These are phyloP conservation scores for Monopis laevigella DNA, from an alignment of 2,888 invertebrate species.

Conservation along the genomic window DNA sequence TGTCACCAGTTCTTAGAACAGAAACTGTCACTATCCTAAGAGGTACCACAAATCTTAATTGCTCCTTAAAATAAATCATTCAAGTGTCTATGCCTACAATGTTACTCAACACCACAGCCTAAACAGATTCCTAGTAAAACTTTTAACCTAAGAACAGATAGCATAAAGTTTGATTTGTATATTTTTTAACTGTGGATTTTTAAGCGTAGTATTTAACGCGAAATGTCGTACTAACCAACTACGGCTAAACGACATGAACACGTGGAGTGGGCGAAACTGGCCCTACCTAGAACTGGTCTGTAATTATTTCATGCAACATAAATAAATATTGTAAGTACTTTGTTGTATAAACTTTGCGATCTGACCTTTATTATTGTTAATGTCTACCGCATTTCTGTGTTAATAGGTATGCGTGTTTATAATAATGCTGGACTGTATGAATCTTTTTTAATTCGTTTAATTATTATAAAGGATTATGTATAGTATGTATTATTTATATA, in stretches of 20 bases:
- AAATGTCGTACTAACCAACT: conserved; percentile 12
- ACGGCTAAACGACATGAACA: conserved; percentile 24
- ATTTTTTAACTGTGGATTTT: not conserved
- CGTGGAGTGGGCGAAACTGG: conserved; percentile 37
- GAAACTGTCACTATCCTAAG: not conserved
- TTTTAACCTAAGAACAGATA: not conserved
- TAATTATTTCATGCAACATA: conserved; percentile 7
- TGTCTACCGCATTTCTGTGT: too few relatives aligned
- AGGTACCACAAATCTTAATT: conserved; percentile 7
- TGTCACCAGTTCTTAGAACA: conserved; percentile 5
- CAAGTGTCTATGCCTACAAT: not conserved
- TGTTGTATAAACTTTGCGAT: not conserved
- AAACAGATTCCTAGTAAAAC: not conserved
- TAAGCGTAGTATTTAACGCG: not conserved
- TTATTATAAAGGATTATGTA: too few relatives aligned
- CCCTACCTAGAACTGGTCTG: conserved; percentile 29
- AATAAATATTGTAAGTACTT: not conserved
- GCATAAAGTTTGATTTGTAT: not conserved
- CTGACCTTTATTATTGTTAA: conserved; percentile 6
- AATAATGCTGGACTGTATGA: too few relatives aligned
- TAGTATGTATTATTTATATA: too few relatives aligned
- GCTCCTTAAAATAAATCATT: conserved; percentile 1
- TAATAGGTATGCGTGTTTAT: too few relatives aligned
- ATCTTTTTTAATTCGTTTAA: too few relatives aligned
- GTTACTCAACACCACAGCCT: not conserved